Conservation (phyloP, 1,140 invertebrate species). For the Sarcophaga bullata region DNA sequence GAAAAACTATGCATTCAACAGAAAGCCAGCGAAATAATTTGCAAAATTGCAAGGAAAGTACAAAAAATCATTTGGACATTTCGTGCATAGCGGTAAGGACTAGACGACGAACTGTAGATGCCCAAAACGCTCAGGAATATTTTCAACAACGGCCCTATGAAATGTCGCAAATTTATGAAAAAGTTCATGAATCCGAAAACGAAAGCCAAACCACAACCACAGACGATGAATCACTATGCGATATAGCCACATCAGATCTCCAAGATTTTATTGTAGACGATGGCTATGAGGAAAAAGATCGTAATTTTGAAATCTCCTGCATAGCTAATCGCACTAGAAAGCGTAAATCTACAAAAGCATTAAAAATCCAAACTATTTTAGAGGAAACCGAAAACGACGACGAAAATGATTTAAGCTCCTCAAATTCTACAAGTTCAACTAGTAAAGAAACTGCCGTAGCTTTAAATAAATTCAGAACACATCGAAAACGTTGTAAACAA, state of each 20-base stretch:
- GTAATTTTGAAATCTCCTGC: conserved; percentile 31
- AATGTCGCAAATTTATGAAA: background rate
- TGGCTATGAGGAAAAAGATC: conserved; percentile 24
- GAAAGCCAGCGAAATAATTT: background rate
- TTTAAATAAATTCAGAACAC: too few species aligned
- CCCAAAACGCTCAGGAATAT: background rate
- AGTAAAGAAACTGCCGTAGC: too few species aligned
- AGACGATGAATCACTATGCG: background rate
- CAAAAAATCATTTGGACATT: background rate
- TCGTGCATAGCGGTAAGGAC: conserved; percentile 1
- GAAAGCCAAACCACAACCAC: background rate
- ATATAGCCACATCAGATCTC: background rate
- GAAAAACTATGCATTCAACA: background rate
- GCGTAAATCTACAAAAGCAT: background rate
- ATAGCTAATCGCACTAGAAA: conserved; percentile 42
- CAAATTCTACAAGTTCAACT: too few species aligned
- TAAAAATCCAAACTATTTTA: too few species aligned
- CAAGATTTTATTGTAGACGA: background rate
- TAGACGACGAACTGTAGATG: conserved; percentile 14
- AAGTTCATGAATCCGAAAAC: background rate
- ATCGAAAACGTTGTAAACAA: too few species aligned
- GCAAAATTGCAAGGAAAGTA: background rate
- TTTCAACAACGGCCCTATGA: background rate
- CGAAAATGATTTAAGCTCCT: too few species aligned
- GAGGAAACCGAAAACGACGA: too few species aligned